These are phyloP conservation scores for Dolichallabes microphthalmus DNA, from an alignment of 2,113 vertebrate species.

Conservation along the genomic window DNA sequence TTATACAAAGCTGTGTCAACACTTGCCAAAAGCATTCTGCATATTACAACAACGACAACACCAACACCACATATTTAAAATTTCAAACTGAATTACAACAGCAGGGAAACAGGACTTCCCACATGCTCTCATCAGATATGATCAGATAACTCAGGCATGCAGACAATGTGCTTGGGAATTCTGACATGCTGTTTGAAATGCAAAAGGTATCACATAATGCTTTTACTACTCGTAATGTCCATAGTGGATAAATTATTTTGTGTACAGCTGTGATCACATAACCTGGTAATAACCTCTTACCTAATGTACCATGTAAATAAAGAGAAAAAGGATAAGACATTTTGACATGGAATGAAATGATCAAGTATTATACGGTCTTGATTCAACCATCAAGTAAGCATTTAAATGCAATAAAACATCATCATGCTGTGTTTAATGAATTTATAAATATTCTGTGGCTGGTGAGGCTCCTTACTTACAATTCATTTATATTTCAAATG, in stretches of 20 bases:
- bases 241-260: background rate
- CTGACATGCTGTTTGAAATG: background rate
- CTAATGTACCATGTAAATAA: conserved; percentile 8
- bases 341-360: background rate
- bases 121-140: background rate
- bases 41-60: background rate
- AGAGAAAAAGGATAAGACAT: background rate
- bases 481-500: conserved; percentile 14
- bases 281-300: background rate
- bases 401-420: background rate
- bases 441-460: background rate
- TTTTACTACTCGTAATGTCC: background rate
- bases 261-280: conserved; percentile 2
- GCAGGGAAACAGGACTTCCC: background rate
- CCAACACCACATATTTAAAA: background rate
- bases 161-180: conserved; percentile 23
- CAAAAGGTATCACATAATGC: background rate
- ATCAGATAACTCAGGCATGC: conserved; percentile 8
- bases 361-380: background rate
- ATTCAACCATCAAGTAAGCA: background rate
- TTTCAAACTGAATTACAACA: conserved; percentile 7
- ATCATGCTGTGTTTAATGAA: background rate
- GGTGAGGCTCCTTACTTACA: background rate
- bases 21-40: background rate
- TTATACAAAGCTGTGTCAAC: background rate